Base-by-base conservation (phyloP, 2,888 invertebrate species). In the Idaea dimidiata region DNA sequence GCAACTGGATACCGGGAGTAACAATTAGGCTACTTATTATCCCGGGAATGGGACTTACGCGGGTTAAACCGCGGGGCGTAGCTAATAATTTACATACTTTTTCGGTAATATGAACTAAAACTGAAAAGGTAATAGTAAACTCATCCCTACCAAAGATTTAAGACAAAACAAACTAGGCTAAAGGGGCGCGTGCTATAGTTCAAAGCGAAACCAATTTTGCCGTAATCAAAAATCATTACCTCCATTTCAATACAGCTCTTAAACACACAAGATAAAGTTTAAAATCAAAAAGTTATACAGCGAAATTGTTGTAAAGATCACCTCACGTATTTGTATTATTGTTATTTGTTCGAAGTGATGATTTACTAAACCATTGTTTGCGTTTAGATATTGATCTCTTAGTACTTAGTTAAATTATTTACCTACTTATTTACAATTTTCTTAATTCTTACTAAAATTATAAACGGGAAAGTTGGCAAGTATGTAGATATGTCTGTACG, bases 271-370 rank as follows among this genome's bases (percentile, higher is more conserved):
- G 0, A 7, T 71, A 80, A 68, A 66, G 71, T 64, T 68, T 10
- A 69, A 59, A 71, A 72, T 81, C 1, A 16, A 16, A 17, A 31
- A 33, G 7, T 17, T 18, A 10, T 60, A 16, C 62, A 18, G 60
- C 58, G 64, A 57, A 67, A 66, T 72, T 63, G 66, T 68, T 61
- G 57, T 62, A 60, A 63, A 78, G 76, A 82, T 81, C 73, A 74
- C 75, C 80, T 87, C 85, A 87, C 86, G 87, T 84, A 83, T 77
- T 73, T 77, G 82, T 81, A 81, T 83, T 82, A 81, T 83, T 81
- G 79, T 82, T 83, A 77, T 84, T 84, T 85, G 86, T 88, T 88
- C 83, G 81, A 81, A 75, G 80, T 84, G 81, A 81, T 84, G 84
- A 84, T 88, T 83, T 80, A 78, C 77, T 72, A 76, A 75, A 77